A percentile compares a stretch with the other conserved stretches of the same genome.
These are phyloP conservation scores for Dasyprocta punctata DNA, from an alignment of 2,113 vertebrate species.

Conservation along the genomic window DNA sequence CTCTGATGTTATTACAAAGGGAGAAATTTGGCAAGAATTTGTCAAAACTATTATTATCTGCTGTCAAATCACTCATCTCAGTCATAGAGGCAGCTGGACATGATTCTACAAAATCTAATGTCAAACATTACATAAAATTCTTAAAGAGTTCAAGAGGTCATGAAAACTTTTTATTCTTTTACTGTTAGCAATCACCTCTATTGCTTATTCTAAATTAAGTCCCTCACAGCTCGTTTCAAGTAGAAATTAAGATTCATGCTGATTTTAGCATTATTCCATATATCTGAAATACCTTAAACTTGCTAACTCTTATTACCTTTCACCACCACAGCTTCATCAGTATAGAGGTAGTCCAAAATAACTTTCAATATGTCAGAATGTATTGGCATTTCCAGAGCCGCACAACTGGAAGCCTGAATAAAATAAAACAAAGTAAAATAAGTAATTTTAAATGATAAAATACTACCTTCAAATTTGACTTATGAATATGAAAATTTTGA, in stretches of 20 bases:
- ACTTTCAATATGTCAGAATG: slow-evolving; percentile 94
- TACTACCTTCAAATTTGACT: not conserved
- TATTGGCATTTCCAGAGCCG: slow-evolving; percentile 95
- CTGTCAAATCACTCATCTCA: slow-evolving; percentile 27
- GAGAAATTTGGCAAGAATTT: not conserved
- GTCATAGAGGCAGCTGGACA: not conserved
- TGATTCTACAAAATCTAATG: not conserved
- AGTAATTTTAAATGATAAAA: slow-evolving; percentile 30
- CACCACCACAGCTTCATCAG: slow-evolving; percentile 92
- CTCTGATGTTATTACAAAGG: not conserved
- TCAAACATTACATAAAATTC: not conserved
- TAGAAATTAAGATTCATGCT: not conserved
- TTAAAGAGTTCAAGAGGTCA: not conserved
- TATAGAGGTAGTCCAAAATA: slow-evolving; percentile 96
- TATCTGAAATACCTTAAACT: slow-evolving; percentile 1
- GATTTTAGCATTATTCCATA: not conserved
- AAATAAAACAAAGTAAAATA: slow-evolving; percentile 63
- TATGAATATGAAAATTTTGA: not conserved
- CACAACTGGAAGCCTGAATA: slow-evolving; percentile 93
- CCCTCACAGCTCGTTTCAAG: not conserved
- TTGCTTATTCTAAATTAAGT: slow-evolving; percentile 1
- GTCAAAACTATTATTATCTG: not conserved
- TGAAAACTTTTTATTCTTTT: slow-evolving; percentile 35
- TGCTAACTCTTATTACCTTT: slow-evolving; percentile 89
- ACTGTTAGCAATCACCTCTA: not conserved